A percentile compares a stretch with the other conserved stretches of the same genome.
Evolutionary conservation across 1,140 invertebrate genomes (phyloP).

Genomic region (Drosophila pallidifrons): DNA sequence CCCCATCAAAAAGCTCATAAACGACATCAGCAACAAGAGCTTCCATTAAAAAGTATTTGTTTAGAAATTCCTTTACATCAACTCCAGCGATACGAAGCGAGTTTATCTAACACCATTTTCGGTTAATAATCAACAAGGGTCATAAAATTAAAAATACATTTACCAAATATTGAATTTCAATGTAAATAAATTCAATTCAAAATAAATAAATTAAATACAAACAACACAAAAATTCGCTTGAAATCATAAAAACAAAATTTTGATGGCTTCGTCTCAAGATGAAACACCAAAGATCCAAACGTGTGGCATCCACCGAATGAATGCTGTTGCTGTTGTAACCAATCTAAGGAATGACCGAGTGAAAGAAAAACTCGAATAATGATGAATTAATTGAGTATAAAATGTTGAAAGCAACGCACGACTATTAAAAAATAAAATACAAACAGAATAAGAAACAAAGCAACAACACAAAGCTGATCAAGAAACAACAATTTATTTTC

Average conservation of each 20-base stretch:
- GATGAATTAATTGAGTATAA: constrained; percentile 81
- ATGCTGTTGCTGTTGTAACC: constrained; percentile 27
- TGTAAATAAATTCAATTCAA: constrained; percentile 83
- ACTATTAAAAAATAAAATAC: constrained; percentile 45
- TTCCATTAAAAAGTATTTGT: constrained; percentile 13
- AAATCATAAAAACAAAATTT: constrained; percentile 73
- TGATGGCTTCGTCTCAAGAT: constrained; percentile 61
- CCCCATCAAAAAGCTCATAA: constrained; percentile 1
- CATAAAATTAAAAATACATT: constrained; percentile 81
- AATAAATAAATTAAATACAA: constrained; percentile 11
- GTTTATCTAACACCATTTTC: constrained; percentile 63
- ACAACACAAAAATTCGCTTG: constrained; percentile 66
- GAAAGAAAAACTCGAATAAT: constrained; percentile 69
- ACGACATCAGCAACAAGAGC: neutral
- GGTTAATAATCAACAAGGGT: constrained; percentile 63
- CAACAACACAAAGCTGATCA: constrained; percentile 46
- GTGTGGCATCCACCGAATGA: constrained; percentile 17
- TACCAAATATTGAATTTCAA: constrained; percentile 84
- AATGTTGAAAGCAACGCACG: constrained; percentile 55
- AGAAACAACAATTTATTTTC: neutral
- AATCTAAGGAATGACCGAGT: constrained; percentile 10
- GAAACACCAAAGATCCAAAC: constrained; percentile 7
- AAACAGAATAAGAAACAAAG: neutral
- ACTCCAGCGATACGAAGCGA: constrained; percentile 23
- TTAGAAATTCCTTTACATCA: constrained; percentile 29